Evolutionary conservation across 1,140 invertebrate species (phyloP).

Genomic region (Rhyzopertha dominica): DNA sequence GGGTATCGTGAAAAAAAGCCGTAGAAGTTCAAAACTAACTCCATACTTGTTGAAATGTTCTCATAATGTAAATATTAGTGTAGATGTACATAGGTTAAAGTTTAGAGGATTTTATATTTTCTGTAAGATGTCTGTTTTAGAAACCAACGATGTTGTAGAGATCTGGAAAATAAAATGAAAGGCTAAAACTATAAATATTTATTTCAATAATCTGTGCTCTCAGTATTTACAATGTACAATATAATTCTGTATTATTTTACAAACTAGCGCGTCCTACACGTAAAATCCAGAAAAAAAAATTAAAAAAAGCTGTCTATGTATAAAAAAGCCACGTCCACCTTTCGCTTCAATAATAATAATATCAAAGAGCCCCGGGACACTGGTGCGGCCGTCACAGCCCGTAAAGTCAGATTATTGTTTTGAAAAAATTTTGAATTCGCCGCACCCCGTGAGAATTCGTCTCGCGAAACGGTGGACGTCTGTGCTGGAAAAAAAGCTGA

Average conservation of each 20-base stretch:
- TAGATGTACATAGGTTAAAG: too few relatives aligned
- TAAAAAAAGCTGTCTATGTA: slow-evolving; percentile 13
- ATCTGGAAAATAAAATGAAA: not conserved
- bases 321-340: slow-evolving; percentile 19
- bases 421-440: slow-evolving; percentile 2
- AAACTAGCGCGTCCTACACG: slow-evolving; percentile 25
- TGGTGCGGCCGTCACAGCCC: not conserved
- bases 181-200: slow-evolving; percentile 32
- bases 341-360: slow-evolving; percentile 8
- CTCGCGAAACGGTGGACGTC: not conserved
- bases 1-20: too few relatives aligned
- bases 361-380: not conserved
- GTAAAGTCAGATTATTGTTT: not conserved
- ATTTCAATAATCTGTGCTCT: slow-evolving; percentile 33
- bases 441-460: not conserved
- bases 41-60: too few relatives aligned
- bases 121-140: too few relatives aligned
- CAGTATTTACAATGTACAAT: slow-evolving; percentile 37
- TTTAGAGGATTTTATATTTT: too few relatives aligned
- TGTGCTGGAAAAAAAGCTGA: not conserved
- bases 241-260: slow-evolving; percentile 25
- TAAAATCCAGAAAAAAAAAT: slow-evolving; percentile 18
- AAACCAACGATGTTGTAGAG: too few relatives aligned
- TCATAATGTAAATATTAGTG: too few relatives aligned
- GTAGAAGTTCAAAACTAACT: too few relatives aligned